phyloP scores from a whole-genome alignment of 2,113 vertebrate species.

The Morone chrysops region DNA sequence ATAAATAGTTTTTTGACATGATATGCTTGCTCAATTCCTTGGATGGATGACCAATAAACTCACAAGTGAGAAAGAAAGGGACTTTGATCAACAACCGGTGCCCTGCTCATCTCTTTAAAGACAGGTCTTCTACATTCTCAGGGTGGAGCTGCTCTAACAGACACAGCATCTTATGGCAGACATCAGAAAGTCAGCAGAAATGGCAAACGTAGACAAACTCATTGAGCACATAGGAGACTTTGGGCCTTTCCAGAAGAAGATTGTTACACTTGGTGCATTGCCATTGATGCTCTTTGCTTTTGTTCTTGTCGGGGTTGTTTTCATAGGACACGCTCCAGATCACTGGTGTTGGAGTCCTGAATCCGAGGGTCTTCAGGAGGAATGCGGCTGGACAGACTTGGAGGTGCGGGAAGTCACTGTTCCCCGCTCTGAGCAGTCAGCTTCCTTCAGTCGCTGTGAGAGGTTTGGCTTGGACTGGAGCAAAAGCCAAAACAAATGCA shows the following conservation, averaged over 20 bases:
- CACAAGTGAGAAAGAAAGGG: neutral
- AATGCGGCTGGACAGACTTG: conserved; percentile 43
- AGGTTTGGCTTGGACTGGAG: conserved; percentile 41
- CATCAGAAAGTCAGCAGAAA: neutral
- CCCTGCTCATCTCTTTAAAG: neutral
- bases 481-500: conserved; percentile 10
- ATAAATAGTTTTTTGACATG: no score
- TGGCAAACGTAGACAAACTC: conserved; percentile 39
- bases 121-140: neutral
- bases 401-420: conserved; percentile 2
- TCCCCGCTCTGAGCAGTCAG: conserved; percentile 11
- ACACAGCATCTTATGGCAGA: neutral
- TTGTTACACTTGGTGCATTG: conserved; percentile 19
- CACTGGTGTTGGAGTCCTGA: conserved; percentile 30
- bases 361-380: conserved; percentile 14
- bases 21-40: neutral
- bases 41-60: conserved; percentile 18
- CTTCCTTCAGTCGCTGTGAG: conserved; percentile 33
- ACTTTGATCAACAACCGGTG: neutral
- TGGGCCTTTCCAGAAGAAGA: conserved; percentile 45
- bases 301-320: conserved; percentile 32
- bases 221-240: conserved; percentile 24
- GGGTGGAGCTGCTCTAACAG: conserved; percentile 1
- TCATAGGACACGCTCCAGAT: conserved; percentile 30
- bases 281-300: conserved; percentile 21